A percentile compares a stretch with the other conserved stretches of the same genome.
phyloP scores from a whole-genome alignment of 2,888 invertebrate genomes.

The Trilocha varians region DNA sequence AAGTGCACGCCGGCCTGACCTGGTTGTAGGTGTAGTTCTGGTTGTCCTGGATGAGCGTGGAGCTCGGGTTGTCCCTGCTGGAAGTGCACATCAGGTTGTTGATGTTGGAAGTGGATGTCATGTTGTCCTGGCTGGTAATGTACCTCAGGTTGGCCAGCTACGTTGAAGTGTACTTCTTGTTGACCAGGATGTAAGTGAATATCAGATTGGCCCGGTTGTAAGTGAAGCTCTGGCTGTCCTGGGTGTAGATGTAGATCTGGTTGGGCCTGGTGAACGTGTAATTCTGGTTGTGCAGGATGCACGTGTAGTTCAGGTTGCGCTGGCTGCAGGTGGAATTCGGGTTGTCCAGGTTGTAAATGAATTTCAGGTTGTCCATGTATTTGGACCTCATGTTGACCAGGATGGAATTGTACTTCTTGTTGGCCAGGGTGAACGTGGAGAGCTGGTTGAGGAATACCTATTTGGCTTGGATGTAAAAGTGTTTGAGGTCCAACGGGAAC shows the following conservation, averaged over 20 bases:
- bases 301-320: slow-evolving; percentile 15
- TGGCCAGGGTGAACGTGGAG: slow-evolving; percentile 12
- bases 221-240: slow-evolving; percentile 11
- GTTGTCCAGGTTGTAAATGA: slow-evolving; percentile 24
- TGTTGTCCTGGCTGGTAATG: slow-evolving; percentile 8
- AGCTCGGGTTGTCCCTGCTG: slow-evolving; percentile 4
- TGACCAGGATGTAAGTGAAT: slow-evolving; percentile 10
- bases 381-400: slow-evolving; percentile 20
- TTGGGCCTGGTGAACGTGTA: slow-evolving; percentile 15
- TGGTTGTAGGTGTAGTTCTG: slow-evolving; percentile 7
- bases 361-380: slow-evolving; percentile 26
- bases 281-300: slow-evolving; percentile 11
- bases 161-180: slow-evolving; percentile 7
- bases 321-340: slow-evolving; percentile 10
- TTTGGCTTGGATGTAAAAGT: slow-evolving; percentile 10
- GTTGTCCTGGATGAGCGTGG: slow-evolving; percentile 3
- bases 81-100: slow-evolving; percentile 3
- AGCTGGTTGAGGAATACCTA: slow-evolving; percentile 3
- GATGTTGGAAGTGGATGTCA: slow-evolving; percentile 5
- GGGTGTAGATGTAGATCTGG: slow-evolving; percentile 11
- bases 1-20: slow-evolving; percentile 11
- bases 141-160: slow-evolving; percentile 7
- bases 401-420: slow-evolving; percentile 13
- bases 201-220: slow-evolving; percentile 10
- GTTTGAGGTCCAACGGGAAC: slow-evolving; percentile 12